A percentile compares a stretch with the other conserved stretches of the same genome.
These are phyloP conservation scores for Papilio aristodemus DNA, from an alignment of 1,140 invertebrate genomes.

Conservation along the genomic window DNA sequence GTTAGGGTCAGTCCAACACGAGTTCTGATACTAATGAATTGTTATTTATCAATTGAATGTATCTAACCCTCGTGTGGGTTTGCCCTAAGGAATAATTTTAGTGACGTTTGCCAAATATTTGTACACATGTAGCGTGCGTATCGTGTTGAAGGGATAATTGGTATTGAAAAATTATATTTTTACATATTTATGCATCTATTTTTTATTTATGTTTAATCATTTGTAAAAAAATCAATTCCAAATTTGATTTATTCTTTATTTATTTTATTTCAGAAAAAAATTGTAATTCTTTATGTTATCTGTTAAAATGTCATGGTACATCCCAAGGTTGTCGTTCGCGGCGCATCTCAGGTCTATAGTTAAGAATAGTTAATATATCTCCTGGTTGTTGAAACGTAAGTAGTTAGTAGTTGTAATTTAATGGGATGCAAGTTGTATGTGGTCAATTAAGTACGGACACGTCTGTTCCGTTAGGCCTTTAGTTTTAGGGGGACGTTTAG, in stretches of 20 bases:
- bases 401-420: constrained; percentile 55
- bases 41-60: neutral
- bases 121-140: constrained; percentile 30
- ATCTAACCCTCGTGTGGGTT: neutral
- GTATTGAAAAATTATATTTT: no score
- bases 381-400: constrained; percentile 74
- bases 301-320: constrained; percentile 34
- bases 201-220: neutral
- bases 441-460: constrained; percentile 73
- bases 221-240: neutral
- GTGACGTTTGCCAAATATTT: constrained; percentile 48
- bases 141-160: neutral
- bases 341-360: constrained; percentile 63
- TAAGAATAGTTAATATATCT: constrained; percentile 69
- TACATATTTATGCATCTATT: neutral
- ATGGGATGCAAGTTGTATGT: constrained; percentile 59
- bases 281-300: neutral
- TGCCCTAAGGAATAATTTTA: constrained; percentile 38
- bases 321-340: constrained; percentile 43
- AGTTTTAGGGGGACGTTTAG: constrained; percentile 41
- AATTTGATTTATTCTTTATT: neutral
- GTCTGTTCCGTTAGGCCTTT: constrained; percentile 54
- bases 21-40: neutral
- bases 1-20: neutral
- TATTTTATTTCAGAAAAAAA: no score